Conservation (phyloP, 2,797 vertebrate species). For the Uromys caudimaculatus region DNA sequence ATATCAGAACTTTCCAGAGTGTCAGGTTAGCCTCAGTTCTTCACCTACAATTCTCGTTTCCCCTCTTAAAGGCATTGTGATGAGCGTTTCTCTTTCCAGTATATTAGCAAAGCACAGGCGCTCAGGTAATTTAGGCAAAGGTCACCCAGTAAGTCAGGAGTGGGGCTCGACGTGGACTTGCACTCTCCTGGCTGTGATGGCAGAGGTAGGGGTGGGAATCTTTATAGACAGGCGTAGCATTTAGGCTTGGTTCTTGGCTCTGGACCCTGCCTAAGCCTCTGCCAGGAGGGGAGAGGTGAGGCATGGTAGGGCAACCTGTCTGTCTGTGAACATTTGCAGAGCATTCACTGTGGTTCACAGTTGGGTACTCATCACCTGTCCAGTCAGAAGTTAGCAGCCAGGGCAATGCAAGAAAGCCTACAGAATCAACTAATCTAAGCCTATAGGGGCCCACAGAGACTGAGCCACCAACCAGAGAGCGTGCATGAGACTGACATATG, state of each 20-base stretch:
- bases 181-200: background rate
- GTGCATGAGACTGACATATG: background rate
- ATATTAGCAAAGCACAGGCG: conserved; percentile 5
- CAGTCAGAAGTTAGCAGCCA: background rate
- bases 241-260: background rate
- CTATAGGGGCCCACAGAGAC: background rate
- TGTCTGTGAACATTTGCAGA: background rate
- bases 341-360: background rate
- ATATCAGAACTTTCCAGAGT: background rate
- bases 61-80: background rate
- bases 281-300: background rate
- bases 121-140: background rate
- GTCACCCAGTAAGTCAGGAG: background rate
- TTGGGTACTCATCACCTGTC: background rate
- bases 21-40: background rate
- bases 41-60: background rate
- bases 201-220: background rate
- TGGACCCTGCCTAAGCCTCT: background rate
- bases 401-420: background rate
- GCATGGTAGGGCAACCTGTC: background rate
- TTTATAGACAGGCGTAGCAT: background rate
- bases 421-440: background rate
- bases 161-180: background rate
- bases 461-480: background rate
- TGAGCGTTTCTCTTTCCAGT: background rate